Conservation (phyloP, 2,888 invertebrate species). For the Orchestes rusci region DNA sequence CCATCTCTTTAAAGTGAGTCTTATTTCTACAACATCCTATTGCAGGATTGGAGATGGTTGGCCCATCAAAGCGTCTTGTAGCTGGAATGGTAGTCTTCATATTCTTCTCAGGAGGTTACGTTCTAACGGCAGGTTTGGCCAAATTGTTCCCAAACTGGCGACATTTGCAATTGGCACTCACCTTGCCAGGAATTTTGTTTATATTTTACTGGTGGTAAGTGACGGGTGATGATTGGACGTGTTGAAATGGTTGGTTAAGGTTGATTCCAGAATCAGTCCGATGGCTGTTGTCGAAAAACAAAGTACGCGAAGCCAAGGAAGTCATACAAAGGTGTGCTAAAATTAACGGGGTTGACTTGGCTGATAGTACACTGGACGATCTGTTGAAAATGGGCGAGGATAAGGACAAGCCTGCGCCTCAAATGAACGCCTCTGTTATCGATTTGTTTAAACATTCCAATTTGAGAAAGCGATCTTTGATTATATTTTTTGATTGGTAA, state of each 20-base stretch:
- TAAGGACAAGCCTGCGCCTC: constrained; percentile 16
- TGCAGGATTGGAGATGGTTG: constrained; percentile 25
- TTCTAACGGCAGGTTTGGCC: constrained; percentile 19
- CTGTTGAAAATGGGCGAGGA: constrained; percentile 15
- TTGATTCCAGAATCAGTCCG: constrained; percentile 20
- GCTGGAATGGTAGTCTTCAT: constrained; percentile 23
- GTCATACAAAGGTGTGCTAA: constrained; percentile 19
- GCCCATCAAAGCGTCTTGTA: constrained; percentile 21
- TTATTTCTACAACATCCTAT: too few species aligned
- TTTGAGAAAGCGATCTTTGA: constrained; percentile 55
- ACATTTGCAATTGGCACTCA: constrained; percentile 21
- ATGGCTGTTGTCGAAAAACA: constrained; percentile 21
- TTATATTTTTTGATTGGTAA: constrained; percentile 69
- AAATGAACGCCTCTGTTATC: constrained; percentile 27
- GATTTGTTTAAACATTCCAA: constrained; percentile 59
- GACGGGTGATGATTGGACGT: not conserved
- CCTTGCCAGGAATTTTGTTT: constrained; percentile 20
- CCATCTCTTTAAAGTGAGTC: too few species aligned
- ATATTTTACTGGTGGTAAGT: constrained; percentile 25
- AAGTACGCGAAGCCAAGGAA: constrained; percentile 15
- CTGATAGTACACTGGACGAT: constrained; percentile 13
- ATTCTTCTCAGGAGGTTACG: constrained; percentile 24
- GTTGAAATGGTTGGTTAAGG: constrained; percentile 6
- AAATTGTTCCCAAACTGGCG: constrained; percentile 19
- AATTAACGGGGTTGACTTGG: constrained; percentile 17